These are phyloP conservation scores for Cheirogaleus major DNA, from an alignment of 2,797 vertebrate genomes.

Conservation along the genomic window DNA sequence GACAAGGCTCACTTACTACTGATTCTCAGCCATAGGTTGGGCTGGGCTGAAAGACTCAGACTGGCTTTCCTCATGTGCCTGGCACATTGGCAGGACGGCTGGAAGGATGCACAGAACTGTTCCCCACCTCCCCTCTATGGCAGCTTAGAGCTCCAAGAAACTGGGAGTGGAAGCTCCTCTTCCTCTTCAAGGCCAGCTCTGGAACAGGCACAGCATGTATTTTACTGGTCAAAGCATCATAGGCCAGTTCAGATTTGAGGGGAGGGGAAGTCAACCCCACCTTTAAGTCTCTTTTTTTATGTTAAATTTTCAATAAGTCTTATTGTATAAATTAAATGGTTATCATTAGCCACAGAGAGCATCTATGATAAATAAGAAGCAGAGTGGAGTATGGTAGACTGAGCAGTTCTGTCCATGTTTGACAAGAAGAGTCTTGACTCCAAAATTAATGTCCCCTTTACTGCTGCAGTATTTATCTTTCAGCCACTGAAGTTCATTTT, in stretches of 20 bases:
- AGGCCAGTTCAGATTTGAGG: neutral
- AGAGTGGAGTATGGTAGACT: neutral
- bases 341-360: neutral
- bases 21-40: neutral
- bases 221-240: neutral
- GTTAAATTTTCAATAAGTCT: neutral
- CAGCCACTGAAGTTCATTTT: neutral
- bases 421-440: neutral
- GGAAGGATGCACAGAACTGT: neutral
- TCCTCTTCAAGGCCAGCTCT: neutral
- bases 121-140: neutral
- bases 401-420: neutral
- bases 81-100: neutral
- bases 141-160: neutral
- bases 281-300: neutral
- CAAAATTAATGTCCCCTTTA: neutral
- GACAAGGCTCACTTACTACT: accelerated
- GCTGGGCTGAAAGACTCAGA: too few species aligned
- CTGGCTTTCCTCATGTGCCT: neutral
- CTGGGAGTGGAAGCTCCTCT: neutral
- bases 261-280: neutral
- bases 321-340: neutral
- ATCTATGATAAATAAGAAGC: neutral
- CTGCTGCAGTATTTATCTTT: neutral
- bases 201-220: accelerated